Conservation (phyloP, 2,113 vertebrate species). For the Gasterosteus nipponicus region DNA sequence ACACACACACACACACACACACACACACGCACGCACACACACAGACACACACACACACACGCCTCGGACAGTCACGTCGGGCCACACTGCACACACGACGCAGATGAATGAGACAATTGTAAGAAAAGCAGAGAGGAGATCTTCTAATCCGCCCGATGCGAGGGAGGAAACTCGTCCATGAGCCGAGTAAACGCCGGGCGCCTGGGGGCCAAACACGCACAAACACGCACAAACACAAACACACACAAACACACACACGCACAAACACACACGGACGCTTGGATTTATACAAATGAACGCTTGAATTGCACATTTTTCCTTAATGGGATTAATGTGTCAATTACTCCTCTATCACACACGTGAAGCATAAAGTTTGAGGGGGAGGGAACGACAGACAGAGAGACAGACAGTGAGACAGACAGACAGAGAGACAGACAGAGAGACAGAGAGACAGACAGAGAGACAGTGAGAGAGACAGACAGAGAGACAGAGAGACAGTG, state of each 20-base stretch:
- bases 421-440: too few relatives aligned
- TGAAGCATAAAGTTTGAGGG: slow-evolving; percentile 40
- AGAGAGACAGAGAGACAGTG: too few relatives aligned
- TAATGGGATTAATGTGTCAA: slow-evolving; percentile 49
- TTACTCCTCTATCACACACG: slow-evolving; percentile 35
- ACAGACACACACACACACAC: background rate
- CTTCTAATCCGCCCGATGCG: slow-evolving; percentile 16
- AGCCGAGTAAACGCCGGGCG: too few relatives aligned
- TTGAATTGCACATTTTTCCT: slow-evolving; percentile 30
- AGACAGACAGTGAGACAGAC: background rate
- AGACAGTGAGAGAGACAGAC: too few relatives aligned
- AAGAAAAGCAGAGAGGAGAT: too few relatives aligned
- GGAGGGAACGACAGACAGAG: slow-evolving; percentile 13
- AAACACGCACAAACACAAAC: background rate
- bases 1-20: slow-evolving; percentile 1
- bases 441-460: too few relatives aligned
- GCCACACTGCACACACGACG: slow-evolving; percentile 28
- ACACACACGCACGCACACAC: slow-evolving; percentile 5
- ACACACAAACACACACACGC: slow-evolving; percentile 6
- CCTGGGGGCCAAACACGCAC: background rate
- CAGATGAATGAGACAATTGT: slow-evolving; percentile 28
- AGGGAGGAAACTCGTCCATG: background rate
- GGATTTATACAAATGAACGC: slow-evolving; percentile 41
- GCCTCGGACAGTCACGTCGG: slow-evolving; percentile 45
- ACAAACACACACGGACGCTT: background rate